Base-by-base conservation (phyloP, 2,888 invertebrate genomes). In the Mantis religiosa region DNA sequence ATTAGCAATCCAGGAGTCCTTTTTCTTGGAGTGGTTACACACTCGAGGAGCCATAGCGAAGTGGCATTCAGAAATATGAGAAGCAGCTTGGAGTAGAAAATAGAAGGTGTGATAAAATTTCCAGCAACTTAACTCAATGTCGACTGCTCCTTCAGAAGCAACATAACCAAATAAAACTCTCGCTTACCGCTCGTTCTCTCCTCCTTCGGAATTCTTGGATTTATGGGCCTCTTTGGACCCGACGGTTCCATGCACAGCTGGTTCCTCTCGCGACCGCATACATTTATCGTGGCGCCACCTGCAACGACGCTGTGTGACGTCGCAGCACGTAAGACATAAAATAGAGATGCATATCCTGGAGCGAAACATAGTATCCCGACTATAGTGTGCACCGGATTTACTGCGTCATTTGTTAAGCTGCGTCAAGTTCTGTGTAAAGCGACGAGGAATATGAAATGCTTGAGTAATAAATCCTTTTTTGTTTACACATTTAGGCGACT, bases 231-330 rank as follows among this genome's bases (percentile, higher is more conserved):
- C 85, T 30, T 85, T 82, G 71, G 82, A 84, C 71, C 27, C 88
- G 84, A 84, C 27, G 54, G 71, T 81, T n/a, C 81, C 27, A 54
- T 71, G 27, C 41, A 41, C 89, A 89, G 89, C 87, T 90, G 90
- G 87, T 90, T 90, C 90, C 89, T 83, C 85, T 71, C 83, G 86
- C 84, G 86, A 90, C 89, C 88, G 81, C 89, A 88, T 85, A 82
- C 88, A 89, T 89, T 89, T 88, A 85, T 89, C 89, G 87, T 88
- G 71, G 85, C 88, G 86, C 71, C 88, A 89, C 88, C 86, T 89
- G 89, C 88, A 85, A 30, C 84, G 87, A 28, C n/a, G 30, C 86
- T 71, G 54, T 71, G 54, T 71, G 54, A 71, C 54, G 15, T 71
- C 54, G 85, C 30, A 34, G 41, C 30, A 34, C 41, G 85, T 47